These are phyloP conservation scores for Ceratina japonica DNA, from an alignment of 1,140 invertebrate species.

Conservation along the genomic window DNA sequence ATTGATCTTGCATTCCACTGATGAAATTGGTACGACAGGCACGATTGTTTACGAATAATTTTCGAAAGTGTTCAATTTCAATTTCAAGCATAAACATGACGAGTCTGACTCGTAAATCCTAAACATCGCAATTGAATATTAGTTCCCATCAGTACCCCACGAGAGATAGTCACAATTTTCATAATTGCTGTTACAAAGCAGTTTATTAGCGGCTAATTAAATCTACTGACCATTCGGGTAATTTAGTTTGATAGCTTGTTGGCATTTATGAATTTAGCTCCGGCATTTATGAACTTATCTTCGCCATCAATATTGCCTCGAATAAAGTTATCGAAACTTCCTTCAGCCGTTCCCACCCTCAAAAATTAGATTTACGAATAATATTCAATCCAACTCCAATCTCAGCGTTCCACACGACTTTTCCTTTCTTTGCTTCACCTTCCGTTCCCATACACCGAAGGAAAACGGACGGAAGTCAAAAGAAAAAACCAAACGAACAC, in stretches of 20 bases:
- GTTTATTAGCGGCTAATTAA: constrained; percentile 15
- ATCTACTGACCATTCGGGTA: background rate
- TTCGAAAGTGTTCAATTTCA: no score
- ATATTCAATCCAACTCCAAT: background rate
- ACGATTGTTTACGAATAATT: no score
- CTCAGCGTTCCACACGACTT: background rate
- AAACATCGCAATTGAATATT: constrained; percentile 1
- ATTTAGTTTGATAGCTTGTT: constrained; percentile 9
- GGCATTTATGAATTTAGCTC: constrained; percentile 3
- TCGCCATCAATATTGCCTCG: constrained; percentile 3
- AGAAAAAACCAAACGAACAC: background rate
- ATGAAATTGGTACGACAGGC: no score
- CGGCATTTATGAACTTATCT: constrained; percentile 1
- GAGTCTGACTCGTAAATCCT: no score
- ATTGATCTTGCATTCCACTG: background rate
- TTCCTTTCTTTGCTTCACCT: background rate
- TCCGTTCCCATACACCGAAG: background rate
- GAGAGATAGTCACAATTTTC: no score
- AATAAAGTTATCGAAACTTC: background rate
- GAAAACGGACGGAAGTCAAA: no score
- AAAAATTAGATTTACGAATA: background rate
- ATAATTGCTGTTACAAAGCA: no score
- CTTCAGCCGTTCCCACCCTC: background rate
- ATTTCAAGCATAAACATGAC: no score
- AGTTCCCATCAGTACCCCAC: no score